These are phyloP conservation scores for Nyctibius grandis DNA, from an alignment of 2,797 vertebrate species.

Conservation along the genomic window DNA sequence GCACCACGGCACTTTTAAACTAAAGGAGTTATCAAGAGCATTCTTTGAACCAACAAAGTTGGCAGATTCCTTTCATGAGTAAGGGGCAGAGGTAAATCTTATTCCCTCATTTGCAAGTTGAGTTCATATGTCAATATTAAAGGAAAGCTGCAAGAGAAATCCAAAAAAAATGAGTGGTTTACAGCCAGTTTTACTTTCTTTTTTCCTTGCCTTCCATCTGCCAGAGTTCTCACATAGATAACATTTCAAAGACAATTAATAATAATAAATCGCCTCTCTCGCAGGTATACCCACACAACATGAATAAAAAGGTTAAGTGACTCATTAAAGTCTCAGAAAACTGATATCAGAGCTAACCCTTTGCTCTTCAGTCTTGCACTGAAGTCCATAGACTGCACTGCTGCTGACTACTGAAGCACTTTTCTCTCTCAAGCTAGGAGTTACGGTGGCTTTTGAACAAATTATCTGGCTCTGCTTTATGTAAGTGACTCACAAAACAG, in stretches of 20 bases:
- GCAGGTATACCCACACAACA: background rate
- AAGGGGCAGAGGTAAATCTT: background rate
- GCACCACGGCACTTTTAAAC: background rate
- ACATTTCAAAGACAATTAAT: background rate
- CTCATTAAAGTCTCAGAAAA: background rate
- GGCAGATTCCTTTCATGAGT: background rate
- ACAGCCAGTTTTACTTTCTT: background rate
- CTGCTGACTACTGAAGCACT: background rate
- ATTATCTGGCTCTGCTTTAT: background rate
- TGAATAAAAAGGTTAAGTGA: background rate
- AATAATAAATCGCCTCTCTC: background rate
- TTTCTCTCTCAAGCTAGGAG: background rate
- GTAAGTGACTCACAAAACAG: background rate
- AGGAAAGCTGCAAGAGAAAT: background rate
- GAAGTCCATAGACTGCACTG: background rate
- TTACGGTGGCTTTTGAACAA: background rate
- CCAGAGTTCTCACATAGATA: background rate
- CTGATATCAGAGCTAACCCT: background rate
- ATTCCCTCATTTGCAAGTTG: background rate
- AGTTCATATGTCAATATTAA: background rate
- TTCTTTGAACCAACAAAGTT: background rate
- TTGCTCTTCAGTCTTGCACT: background rate
- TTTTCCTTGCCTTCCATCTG: background rate
- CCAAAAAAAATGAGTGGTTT: background rate
- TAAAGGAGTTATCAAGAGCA: background rate